phyloP scores from a whole-genome alignment of 2,797 vertebrate species.

The Propithecus perrieri region DNA sequence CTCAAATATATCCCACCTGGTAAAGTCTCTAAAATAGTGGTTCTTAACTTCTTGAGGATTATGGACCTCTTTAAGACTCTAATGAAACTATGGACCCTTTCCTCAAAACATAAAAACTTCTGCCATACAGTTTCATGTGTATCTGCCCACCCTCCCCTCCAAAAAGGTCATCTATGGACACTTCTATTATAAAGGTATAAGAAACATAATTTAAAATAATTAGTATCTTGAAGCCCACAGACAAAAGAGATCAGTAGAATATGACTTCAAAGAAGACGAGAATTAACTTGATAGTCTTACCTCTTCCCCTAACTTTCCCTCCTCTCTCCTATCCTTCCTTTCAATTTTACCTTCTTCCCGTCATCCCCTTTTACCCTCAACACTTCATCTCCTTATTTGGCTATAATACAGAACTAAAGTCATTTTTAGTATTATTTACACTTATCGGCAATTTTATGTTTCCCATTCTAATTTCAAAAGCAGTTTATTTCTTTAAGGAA shows the following conservation, averaged over 20 bases:
- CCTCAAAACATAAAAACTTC: not conserved
- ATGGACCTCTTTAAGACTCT: not conserved
- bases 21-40: not conserved
- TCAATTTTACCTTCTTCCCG: not conserved
- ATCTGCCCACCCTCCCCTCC: not conserved
- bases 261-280: not conserved
- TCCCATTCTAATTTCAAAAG: slow-evolving; percentile 15
- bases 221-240: not conserved
- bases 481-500: not conserved
- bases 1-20: slow-evolving; percentile 1
- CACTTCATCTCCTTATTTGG: not conserved
- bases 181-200: not conserved
- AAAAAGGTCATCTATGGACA: not conserved
- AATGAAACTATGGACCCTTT: not conserved
- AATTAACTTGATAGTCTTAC: not conserved
- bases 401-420: not conserved
- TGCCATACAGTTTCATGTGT: not conserved
- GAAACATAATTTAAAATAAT: not conserved
- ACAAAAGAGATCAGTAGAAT: not conserved
- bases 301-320: not conserved
- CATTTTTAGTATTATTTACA: not conserved
- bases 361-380: not conserved
- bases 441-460: not conserved
- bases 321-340: not conserved
- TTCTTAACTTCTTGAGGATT: slow-evolving; percentile 5